Conservation (phyloP, 2,797 vertebrate species). For the Pyrrhura leucotis region DNA sequence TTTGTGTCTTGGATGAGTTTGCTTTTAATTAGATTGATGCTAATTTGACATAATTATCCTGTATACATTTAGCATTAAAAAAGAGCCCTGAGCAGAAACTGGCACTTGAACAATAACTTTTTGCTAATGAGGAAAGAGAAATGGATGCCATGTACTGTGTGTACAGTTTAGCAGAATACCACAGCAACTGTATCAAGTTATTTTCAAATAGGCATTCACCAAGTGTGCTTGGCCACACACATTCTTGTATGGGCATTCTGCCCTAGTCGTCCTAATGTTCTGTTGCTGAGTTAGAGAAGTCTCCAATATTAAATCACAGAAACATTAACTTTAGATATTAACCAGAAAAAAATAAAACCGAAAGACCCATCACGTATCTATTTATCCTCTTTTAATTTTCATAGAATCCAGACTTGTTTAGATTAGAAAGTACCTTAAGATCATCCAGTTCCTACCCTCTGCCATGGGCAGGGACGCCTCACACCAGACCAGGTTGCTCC, state of each 20-base stretch:
- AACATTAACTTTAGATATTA: background rate
- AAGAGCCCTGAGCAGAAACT: background rate
- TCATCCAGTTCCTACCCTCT: background rate
- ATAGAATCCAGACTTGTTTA: background rate
- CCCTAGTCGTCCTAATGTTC: background rate
- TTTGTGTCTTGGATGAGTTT: background rate
- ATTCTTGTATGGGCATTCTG: background rate
- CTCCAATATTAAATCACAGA: background rate
- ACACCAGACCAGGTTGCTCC: background rate
- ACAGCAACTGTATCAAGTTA: background rate
- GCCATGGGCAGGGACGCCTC: background rate
- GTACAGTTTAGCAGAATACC: background rate
- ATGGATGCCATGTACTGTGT: background rate
- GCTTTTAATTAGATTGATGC: background rate
- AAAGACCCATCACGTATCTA: background rate
- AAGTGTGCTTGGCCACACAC: background rate
- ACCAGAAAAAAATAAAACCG: background rate
- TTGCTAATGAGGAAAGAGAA: background rate
- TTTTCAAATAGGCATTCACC: background rate
- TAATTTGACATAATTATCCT: background rate
- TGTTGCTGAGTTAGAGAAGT: background rate
- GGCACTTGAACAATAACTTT: background rate
- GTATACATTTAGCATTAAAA: background rate
- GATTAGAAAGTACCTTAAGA: background rate
- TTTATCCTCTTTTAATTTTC: background rate